phyloP scores from a whole-genome alignment of 2,888 invertebrate species.

The Pyralis farinalis region DNA sequence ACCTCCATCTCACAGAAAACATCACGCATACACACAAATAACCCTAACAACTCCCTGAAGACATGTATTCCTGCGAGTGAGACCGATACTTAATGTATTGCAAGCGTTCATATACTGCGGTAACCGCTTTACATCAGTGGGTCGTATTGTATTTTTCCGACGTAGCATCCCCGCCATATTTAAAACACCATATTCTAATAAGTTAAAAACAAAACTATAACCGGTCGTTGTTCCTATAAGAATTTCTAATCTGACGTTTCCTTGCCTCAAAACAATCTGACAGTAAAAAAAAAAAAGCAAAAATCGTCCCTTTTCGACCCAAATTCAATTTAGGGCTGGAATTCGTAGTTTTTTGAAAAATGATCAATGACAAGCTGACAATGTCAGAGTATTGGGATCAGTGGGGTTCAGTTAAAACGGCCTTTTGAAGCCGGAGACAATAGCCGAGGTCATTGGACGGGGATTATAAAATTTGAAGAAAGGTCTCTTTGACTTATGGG shows the following conservation, averaged over 20 bases:
- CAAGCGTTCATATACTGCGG: no score
- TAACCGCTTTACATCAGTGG: no score
- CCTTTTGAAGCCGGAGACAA: conserved; percentile 50
- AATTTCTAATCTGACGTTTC: conserved; percentile 20
- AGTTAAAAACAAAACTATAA: conserved; percentile 6
- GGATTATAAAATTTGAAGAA: conserved; percentile 27
- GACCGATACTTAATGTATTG: no score
- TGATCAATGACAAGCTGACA: conserved; percentile 74
- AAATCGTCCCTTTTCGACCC: conserved; percentile 30
- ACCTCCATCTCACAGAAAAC: no score
- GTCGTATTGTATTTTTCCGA: no score
- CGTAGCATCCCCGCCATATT: no score
- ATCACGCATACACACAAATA: no score
- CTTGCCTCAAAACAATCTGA: conserved; percentile 8
- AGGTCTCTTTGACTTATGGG: conserved; percentile 9
- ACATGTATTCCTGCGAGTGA: no score
- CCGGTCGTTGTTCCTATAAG: conserved; percentile 19
- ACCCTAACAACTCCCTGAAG: no score
- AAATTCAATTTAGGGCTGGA: conserved; percentile 48
- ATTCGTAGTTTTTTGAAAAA: conserved; percentile 72
- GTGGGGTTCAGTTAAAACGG: neutral
- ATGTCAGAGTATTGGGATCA: conserved; percentile 60
- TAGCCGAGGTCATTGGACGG: conserved; percentile 56
- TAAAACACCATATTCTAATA: no score
- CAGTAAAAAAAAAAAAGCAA: conserved; percentile 16